Conservation (phyloP, 2,888 invertebrate genomes). For the Sphaerophoria rueppellii region DNA sequence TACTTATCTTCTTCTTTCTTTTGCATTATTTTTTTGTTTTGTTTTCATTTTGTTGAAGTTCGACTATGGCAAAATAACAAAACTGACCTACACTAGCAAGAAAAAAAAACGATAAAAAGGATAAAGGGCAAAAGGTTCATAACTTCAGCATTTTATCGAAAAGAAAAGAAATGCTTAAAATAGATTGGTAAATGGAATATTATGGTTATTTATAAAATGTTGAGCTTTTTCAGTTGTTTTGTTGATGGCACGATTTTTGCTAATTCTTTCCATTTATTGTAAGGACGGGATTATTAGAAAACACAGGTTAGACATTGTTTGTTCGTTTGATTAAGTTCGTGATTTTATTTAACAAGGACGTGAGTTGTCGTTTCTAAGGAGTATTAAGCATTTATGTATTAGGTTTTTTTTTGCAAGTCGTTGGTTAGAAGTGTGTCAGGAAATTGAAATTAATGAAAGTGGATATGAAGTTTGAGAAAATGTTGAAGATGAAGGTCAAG, state of each 20-base stretch:
- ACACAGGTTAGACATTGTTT: not conserved
- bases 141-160: not conserved
- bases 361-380: too few relatives aligned
- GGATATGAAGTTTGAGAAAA: too few relatives aligned
- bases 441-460: too few relatives aligned
- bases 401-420: too few relatives aligned
- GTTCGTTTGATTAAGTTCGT: too few relatives aligned
- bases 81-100: slow-evolving; percentile 68
- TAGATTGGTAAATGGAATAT: not conserved
- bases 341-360: too few relatives aligned
- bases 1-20: slow-evolving; percentile 5
- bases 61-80: slow-evolving; percentile 55
- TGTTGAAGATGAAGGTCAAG: too few relatives aligned
- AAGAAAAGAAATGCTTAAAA: not conserved
- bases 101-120: slow-evolving; percentile 27
- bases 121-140: slow-evolving; percentile 9
- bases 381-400: too few relatives aligned
- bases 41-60: not conserved
- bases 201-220: slow-evolving; percentile 33
- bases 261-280: not conserved
- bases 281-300: not conserved
- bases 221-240: slow-evolving; percentile 11
- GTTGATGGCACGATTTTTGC: not conserved
- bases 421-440: too few relatives aligned
- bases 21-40: not conserved